A percentile compares a stretch with the other conserved stretches of the same genome.
Evolutionary conservation across 2,888 invertebrate species (phyloP).

Genomic region (Altica lythri): DNA sequence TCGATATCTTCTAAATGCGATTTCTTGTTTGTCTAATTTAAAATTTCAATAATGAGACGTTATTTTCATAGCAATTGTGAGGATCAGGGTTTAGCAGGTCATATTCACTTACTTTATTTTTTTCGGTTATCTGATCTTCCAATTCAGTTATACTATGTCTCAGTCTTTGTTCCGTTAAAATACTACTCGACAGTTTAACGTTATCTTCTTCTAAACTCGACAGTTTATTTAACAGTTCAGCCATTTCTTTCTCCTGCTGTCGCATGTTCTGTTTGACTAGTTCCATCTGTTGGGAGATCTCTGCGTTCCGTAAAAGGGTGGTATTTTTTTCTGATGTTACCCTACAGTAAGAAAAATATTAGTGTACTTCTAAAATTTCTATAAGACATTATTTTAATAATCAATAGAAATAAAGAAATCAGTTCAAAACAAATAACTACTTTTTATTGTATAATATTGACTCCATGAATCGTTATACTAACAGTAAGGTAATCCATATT

Average conservation of each 20-base stretch:
- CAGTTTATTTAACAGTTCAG: conserved; percentile 65
- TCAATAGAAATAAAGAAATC: too few species aligned
- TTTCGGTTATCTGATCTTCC: conserved; percentile 67
- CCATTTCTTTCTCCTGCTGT: conserved; percentile 68
- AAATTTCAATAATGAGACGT: too few species aligned
- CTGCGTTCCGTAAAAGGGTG: conserved; percentile 76
- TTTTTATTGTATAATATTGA: too few species aligned
- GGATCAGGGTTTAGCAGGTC: too few species aligned
- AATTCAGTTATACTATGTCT: conserved; percentile 60
- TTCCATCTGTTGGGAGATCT: conserved; percentile 81
- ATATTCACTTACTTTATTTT: conserved; percentile 61
- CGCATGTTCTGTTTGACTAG: conserved; percentile 74
- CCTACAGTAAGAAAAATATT: conserved; percentile 56
- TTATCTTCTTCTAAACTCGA: conserved; percentile 61
- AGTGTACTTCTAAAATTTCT: too few species aligned
- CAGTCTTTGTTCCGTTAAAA: conserved; percentile 59
- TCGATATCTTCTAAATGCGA: too few species aligned
- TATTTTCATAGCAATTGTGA: too few species aligned
- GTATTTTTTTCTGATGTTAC: conserved; percentile 78
- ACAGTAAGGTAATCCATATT: too few species aligned
- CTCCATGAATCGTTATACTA: too few species aligned
- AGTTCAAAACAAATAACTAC: too few species aligned
- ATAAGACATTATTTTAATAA: too few species aligned
- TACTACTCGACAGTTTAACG: conserved; percentile 53
- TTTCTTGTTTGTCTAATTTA: too few species aligned